These are phyloP conservation scores for Oncorhynchus tshawytscha DNA, from an alignment of 2,113 vertebrate genomes.

Conservation along the genomic window DNA sequence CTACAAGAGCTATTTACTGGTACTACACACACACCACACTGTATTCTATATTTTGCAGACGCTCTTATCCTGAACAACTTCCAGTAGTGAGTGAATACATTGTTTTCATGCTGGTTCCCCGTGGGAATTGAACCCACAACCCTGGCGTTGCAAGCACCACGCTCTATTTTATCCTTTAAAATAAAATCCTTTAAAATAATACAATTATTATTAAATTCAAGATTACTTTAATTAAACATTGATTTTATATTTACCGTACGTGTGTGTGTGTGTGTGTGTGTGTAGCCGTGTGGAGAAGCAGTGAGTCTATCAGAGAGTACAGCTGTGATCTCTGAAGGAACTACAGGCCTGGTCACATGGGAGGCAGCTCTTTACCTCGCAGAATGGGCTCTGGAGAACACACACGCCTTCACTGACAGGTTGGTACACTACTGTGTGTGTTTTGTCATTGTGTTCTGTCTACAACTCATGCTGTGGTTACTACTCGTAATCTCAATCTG, in stretches of 20 bases:
- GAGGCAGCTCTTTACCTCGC: conserved; percentile 82
- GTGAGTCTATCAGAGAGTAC: conserved; percentile 81
- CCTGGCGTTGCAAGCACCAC: no score
- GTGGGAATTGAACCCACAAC: no score
- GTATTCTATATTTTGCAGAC: no score
- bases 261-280: background rate
- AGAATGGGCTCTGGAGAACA: conserved; percentile 83
- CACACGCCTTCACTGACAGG: conserved; percentile 73
- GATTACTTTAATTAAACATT: no score
- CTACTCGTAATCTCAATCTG: no score
- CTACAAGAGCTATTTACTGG: conserved; percentile 89
- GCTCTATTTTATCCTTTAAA: no score
- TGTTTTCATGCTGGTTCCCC: no score
- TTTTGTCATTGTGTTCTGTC: background rate
- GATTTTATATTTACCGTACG: no score
- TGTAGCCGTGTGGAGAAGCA: conserved; percentile 76
- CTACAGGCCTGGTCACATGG: conserved; percentile 92
- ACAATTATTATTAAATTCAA: no score
- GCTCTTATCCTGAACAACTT: no score
- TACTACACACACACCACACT: conserved; percentile 47
- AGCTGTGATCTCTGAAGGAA: conserved; percentile 83
- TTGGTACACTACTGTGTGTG: conserved; percentile 42
- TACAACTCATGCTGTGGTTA: background rate
- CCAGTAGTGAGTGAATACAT: no score
- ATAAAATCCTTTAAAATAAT: no score